A percentile compares a stretch with the other conserved stretches of the same genome.
phyloP scores from a whole-genome alignment of 2,113 vertebrate species.

The Opisthocomus hoazin region DNA sequence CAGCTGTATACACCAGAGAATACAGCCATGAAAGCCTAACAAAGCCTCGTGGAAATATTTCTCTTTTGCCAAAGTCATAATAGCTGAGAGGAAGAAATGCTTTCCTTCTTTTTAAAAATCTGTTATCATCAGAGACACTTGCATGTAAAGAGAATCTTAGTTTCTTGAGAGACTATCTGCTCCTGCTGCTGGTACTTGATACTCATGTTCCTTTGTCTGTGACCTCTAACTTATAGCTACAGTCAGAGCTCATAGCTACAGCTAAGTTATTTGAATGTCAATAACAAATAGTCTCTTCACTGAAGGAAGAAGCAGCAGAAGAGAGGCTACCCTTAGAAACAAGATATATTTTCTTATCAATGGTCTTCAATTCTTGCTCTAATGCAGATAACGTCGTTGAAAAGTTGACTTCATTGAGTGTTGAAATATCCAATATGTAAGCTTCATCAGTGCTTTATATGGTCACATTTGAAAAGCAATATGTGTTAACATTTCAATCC shows the following conservation, averaged over 20 bases:
- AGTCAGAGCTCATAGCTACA: not conserved
- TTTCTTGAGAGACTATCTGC: not conserved
- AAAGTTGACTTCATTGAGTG: not conserved
- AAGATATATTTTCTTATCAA: accelerated
- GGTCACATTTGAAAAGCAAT: not conserved
- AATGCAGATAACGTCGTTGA: not conserved
- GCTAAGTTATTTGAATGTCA: not conserved
- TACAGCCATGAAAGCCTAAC: not conserved
- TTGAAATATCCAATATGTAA: not conserved
- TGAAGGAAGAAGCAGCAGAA: not conserved
- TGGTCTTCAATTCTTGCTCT: not conserved
- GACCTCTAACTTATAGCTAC: not conserved
- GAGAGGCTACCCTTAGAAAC: not conserved
- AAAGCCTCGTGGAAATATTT: not conserved
- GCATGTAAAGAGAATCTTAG: not conserved
- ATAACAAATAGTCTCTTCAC: not conserved
- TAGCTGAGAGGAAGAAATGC: not conserved
- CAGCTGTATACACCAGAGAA: not conserved
- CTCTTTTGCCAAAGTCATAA: not conserved
- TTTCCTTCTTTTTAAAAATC: not conserved
- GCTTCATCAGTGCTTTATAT: not conserved
- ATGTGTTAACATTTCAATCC: not conserved
- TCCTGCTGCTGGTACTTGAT: not conserved
- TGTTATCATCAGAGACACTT: not conserved
- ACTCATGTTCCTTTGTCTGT: not conserved